Evolutionary conservation across 2,797 vertebrate species (phyloP), one percentile per base, ranked within the genome.

Genomic region (Dicrostonyx torquatus): DNA sequence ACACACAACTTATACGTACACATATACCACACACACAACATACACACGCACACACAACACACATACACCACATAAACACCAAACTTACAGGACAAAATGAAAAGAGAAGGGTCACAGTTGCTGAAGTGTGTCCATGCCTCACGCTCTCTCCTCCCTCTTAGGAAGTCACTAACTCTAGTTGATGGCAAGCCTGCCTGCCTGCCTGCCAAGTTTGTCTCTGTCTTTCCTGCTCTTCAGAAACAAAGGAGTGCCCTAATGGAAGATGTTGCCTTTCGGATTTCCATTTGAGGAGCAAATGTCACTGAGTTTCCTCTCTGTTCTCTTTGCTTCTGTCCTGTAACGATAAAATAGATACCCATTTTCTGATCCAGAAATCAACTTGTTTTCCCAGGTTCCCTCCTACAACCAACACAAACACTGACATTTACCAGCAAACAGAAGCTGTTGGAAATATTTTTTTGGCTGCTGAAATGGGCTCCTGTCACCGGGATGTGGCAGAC

Each of bases 381-480:
- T 96, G 80, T 96, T 95, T 96, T 97, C 86, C 96, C 78, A 26
- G 94, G 58, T 97, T 96, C 94, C 94, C 88, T 85, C 94, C 97
- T 76, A 29, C 98, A 96, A 96, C 91, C 95, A 66, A 68, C 26
- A 14, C 96, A 93, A 87, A 68, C 95, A 87, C 50, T 92, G 95
- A 90, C 94, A 96, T 97, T 97, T 2, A 34, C 94, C 96, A 95
- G 96, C 96, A 93, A 96, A 95, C 97, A 97, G 97, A 96, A 98
- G 98, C 98, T 98, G 98, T 87, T 96, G 94, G 96, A 96, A 97
- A 60, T 7, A 95, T 96, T 95, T 96, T 88, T 97, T 97, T 98
- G 97, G 98, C 98, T 97, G 97, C 97, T 96, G 3, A 89, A 97
- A 95, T 64, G 89, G 95, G 97, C 96, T 98, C 86, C 93, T 97